A percentile compares a stretch with the other conserved stretches of the same genome.
These are phyloP conservation scores for Baryphthengus martii DNA, from an alignment of 2,113 vertebrate species.

Conservation along the genomic window DNA sequence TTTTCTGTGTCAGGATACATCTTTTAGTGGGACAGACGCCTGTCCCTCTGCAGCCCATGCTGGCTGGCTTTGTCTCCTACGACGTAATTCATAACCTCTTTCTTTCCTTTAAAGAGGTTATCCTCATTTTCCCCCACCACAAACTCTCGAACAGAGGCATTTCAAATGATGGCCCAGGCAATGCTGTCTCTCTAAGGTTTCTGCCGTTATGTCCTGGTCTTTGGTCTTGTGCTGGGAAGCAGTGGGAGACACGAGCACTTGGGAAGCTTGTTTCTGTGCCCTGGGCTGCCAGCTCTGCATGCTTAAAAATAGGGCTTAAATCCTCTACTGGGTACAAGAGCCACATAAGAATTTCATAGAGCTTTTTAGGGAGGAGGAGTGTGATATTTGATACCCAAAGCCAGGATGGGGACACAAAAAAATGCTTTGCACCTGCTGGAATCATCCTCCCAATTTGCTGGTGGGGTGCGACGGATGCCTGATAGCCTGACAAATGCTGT, in stretches of 20 bases:
- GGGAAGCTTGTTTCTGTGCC: not conserved
- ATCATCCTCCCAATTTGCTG: not conserved
- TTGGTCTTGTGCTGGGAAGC: not conserved
- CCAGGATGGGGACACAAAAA: not conserved
- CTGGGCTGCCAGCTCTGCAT: not conserved
- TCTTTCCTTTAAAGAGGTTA: conserved; percentile 23
- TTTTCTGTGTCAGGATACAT: not conserved
- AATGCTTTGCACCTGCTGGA: conserved; percentile 9
- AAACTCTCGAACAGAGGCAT: not conserved
- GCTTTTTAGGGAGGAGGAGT: not conserved
- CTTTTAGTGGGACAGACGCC: not conserved
- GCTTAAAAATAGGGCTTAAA: conserved; percentile 57
- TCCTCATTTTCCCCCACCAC: not conserved
- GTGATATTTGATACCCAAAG: conserved; percentile 9
- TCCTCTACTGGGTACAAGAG: conserved; percentile 16
- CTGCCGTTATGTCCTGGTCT: not conserved
- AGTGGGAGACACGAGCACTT: not conserved
- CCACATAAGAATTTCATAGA: not conserved
- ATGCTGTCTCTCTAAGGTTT: not conserved
- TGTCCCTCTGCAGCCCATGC: not conserved
- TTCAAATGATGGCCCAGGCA: not conserved
- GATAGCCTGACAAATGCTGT: not conserved
- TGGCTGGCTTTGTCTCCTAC: not conserved
- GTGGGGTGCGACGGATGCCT: not conserved
- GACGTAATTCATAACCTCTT: not conserved